Evolutionary conservation across 2,888 invertebrate species (phyloP), one percentile per base, ranked within the genome.

Genomic region (Yponomeuta malinellus): DNA sequence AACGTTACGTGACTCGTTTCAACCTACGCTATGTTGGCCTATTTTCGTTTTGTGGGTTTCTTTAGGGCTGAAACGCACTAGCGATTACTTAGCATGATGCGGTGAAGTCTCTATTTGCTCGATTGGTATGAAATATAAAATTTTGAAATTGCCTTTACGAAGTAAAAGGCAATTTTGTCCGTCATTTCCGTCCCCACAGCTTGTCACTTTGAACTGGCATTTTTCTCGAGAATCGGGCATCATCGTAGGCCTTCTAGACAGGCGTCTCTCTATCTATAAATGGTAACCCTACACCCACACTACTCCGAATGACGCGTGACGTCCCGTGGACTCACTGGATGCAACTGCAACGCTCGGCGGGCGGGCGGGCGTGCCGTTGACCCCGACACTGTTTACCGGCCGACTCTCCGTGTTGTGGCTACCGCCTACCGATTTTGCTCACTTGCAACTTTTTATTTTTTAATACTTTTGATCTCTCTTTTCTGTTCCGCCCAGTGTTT

Each of bases 311-410:
- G 43, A 43, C 64, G 71, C 63, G 70, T 70, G 72, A 72, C 70
- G 72, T 69, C 71, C 76, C 43, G 43, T 43, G 43, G 43, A 43
- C 43, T 43, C 43, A 43, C 43, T 76, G 69, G 72, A 74, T 71
- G 74, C 74, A 74, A 59, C 52, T 15, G 52, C 52, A 59, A 52
- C 52, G 52, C 52, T 59, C 52, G 12, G 68, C 69, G 72, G 67
- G 75, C 69, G 72, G 67, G 75, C 75, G 71, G 74, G 75, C 73
- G 78, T 80, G 83, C 75, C 87, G 84, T 84, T 88, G 88, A 88
- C 86, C 88, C 81, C 78, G 72, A 76, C 81, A 81, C 83, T 88
- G 86, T 88, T 86, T 87, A 84, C 84, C 79, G 78, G 78, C 82
- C 83, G 82, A 83, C 81, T 75, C 73, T 71, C 43, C 48, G 63